Evolutionary conservation across 23 tunicate species (phyloP).

Genomic region (Botrylloides violaceus): DNA sequence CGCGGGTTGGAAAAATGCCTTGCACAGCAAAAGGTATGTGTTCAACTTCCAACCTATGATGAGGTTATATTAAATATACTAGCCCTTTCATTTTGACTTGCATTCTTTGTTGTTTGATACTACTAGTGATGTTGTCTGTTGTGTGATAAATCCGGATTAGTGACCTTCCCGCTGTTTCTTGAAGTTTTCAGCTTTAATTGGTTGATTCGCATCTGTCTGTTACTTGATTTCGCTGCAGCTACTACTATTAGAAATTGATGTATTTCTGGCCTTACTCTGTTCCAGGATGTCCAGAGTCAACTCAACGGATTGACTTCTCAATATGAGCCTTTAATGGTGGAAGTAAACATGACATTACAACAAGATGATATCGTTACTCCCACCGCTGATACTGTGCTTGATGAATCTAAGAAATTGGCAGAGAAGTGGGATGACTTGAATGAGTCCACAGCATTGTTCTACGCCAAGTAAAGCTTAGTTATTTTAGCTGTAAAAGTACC

Average conservation of each 20-base stretch:
- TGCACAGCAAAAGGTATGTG: constrained; percentile 39
- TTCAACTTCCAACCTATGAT: background rate
- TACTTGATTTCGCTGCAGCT: too few relatives aligned
- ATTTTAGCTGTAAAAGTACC: background rate
- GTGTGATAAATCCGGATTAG: too few relatives aligned
- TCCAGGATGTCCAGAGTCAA: constrained; percentile 10
- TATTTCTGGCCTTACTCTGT: too few relatives aligned
- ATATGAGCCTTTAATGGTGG: constrained; percentile 3
- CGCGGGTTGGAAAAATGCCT: constrained; percentile 54
- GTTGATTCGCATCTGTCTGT: too few relatives aligned
- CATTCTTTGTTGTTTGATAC: too few relatives aligned
- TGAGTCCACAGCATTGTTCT: background rate
- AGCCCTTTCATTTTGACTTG: too few relatives aligned
- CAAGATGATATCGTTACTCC: constrained; percentile 13
- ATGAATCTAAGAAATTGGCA: constrained; percentile 10
- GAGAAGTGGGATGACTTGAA: constrained; percentile 2
- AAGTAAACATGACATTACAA: constrained; percentile 1
- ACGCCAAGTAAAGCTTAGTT: constrained; percentile 16
- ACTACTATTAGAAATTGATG: too few relatives aligned
- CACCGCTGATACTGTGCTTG: constrained; percentile 14
- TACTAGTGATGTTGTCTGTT: too few relatives aligned
- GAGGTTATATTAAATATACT: too few relatives aligned
- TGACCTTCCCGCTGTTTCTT: too few relatives aligned
- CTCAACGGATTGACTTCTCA: constrained; percentile 1
- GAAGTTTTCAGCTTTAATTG: too few relatives aligned